Conservation (phyloP, 2,888 invertebrate genomes). For the Acrobasis suavella region DNA sequence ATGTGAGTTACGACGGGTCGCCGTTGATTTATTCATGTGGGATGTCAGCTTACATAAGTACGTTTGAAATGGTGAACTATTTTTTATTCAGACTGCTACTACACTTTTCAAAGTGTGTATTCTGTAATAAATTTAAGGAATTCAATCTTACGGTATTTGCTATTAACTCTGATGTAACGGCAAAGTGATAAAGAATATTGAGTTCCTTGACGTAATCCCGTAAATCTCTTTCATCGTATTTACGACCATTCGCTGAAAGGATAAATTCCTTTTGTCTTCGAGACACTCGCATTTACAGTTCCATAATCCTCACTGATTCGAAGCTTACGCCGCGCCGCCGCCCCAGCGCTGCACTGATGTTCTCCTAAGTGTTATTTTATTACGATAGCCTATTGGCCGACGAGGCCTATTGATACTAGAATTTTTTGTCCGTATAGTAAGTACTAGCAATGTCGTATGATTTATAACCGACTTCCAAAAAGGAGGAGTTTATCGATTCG, state of each 20-base stretch:
- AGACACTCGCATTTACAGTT: not conserved
- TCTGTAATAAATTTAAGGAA: too few species aligned
- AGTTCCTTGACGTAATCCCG: not conserved
- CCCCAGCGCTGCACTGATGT: not conserved
- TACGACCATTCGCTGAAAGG: not conserved
- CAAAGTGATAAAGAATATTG: too few species aligned
- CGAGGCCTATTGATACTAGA: too few species aligned
- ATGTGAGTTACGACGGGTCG: not conserved
- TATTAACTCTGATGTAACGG: too few species aligned
- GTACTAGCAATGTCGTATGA: too few species aligned
- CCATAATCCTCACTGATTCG: not conserved
- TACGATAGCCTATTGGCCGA: too few species aligned
- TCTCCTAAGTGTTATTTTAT: too few species aligned
- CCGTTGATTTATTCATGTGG: slow-evolving; percentile 1
- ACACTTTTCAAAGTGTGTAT: not conserved
- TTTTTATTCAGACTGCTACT: not conserved
- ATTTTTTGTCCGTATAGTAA: too few species aligned
- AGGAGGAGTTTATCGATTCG: too few species aligned
- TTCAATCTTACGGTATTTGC: too few species aligned
- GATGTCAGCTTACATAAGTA: not conserved
- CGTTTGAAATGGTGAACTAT: not conserved
- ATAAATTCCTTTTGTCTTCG: not conserved
- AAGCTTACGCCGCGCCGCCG: not conserved
- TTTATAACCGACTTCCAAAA: too few species aligned
- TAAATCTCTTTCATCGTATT: not conserved